Conservation (phyloP, 2,113 vertebrate species). For the Varanus komodoensis region DNA sequence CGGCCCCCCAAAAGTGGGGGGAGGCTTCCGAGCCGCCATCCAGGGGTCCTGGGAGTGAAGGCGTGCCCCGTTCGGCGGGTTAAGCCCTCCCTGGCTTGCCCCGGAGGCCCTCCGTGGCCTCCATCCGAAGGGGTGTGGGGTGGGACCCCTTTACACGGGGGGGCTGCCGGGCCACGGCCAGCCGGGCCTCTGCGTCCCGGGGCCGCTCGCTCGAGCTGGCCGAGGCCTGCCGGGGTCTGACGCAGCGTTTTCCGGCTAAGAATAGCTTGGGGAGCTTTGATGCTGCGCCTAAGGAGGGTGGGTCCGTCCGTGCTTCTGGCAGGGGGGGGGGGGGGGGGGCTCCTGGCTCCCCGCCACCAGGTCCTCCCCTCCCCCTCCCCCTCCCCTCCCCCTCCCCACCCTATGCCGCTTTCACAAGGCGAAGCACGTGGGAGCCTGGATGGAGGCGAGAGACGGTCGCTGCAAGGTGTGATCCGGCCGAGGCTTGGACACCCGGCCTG, state of each 20-base stretch:
- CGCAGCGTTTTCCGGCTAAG: conserved; percentile 76
- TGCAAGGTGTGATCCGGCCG: no score
- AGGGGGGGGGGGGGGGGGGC: not conserved
- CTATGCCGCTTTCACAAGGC: no score
- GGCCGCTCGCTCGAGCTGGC: conserved; percentile 56
- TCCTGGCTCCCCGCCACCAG: not conserved
- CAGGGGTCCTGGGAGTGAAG: no score
- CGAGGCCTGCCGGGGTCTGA: conserved; percentile 66
- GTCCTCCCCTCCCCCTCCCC: not conserved
- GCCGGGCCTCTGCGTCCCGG: not conserved
- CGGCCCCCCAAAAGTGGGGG: no score
- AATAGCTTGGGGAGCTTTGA: conserved; percentile 59
- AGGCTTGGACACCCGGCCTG: no score
- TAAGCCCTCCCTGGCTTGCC: no score
- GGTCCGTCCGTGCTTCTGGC: not conserved
- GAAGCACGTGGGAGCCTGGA: no score
- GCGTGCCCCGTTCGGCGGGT: no score
- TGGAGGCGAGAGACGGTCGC: no score
- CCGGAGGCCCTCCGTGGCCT: not conserved
- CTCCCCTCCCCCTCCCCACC: not conserved
- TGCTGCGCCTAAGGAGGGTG: conserved; percentile 60
- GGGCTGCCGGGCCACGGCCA: conserved; percentile 30
- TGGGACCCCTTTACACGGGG: not conserved
- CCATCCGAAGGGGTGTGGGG: fast-evolving
- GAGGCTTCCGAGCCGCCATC: no score